Base-by-base conservation (phyloP, 1,140 invertebrate species). In the Rhizoglyphus robini region DNA sequence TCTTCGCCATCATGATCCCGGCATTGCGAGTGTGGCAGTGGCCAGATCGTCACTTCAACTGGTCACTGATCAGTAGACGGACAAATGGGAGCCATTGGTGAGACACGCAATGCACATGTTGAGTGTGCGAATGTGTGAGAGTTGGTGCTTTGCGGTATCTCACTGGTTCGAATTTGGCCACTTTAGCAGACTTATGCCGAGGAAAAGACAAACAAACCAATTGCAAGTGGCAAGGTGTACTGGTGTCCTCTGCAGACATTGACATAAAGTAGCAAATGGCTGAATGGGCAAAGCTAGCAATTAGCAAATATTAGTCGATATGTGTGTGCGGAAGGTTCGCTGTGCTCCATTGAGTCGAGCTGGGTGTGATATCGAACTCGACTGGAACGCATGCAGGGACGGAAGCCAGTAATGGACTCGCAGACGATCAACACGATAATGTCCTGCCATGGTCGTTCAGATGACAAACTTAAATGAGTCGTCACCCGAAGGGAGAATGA, bases 241-340 rank as follows among this genome's bases (percentile, higher is more conserved):
- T 54, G 51, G 8, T 32, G 8, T 54, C 15, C 23, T 32, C 51
- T 54, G 51, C 15, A 54, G 31, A n/a, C n/a, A n/a, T 32, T 54
- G 8, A 20, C 8, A 54, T 54, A 54, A 54, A 8, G 20, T 8
- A 54, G 51, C 51, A 54, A 25, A 27, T 15, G 20, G 15, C 20
- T 32, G 51, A 32, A 54, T 8, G 51, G 20, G 51, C 8, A 20
- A 54, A 54, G 51, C 8, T 54, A 54, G 20, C 51, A 54, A 54
- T 54, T 54, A 54, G 51, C 51, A 54, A 54, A 54, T 54, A 54
- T 54, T 54, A 54, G 51, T 20, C 41, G 15, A 23, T 46, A 23
- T 46, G 41, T 46, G 41, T 54, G 51, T 54, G 51, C 51, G 51
- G 51, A 54, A 54, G 51, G 23, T 54, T 54, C 31, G 51, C 51